Evolutionary conservation across 1,140 invertebrate genomes (phyloP).

Genomic region (Eulimnadia texana): DNA sequence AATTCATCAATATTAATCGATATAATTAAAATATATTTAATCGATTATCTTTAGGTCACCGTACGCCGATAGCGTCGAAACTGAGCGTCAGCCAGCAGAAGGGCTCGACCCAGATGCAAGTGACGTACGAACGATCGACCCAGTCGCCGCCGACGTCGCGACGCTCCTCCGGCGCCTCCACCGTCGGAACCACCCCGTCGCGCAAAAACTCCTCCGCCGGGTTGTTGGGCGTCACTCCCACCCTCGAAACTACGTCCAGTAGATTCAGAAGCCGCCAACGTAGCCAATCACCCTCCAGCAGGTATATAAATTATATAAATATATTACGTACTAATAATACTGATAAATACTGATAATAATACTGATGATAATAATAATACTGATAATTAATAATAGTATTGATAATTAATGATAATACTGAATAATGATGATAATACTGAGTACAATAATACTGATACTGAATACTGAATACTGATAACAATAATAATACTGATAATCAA

Average conservation of each 20-base stretch:
- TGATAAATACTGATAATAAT: too few relatives aligned
- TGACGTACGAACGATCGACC: slow-evolving; percentile 3
- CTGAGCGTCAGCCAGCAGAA: slow-evolving; percentile 4
- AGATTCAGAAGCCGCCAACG: background rate
- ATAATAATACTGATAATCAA: too few relatives aligned
- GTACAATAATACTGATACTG: too few relatives aligned
- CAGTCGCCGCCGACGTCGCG: slow-evolving; percentile 8
- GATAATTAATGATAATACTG: too few relatives aligned
- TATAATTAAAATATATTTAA: too few relatives aligned
- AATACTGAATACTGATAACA: too few relatives aligned
- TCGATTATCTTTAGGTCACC: background rate
- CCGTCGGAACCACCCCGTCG: background rate
- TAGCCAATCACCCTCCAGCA: slow-evolving; percentile 1
- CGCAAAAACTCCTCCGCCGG: slow-evolving; percentile 13
- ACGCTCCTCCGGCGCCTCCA: slow-evolving; percentile 11
- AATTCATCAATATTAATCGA: too few relatives aligned
- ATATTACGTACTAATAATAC: too few relatives aligned
- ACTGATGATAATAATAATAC: too few relatives aligned
- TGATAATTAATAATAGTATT: too few relatives aligned
- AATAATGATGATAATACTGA: too few relatives aligned
- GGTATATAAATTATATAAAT: background rate
- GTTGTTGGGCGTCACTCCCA: background rate
- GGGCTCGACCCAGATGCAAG: slow-evolving; percentile 5
- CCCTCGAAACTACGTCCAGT: background rate
- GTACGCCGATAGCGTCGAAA: slow-evolving; percentile 4